Percentiles rank a stretch among this genome's conserved stretches.
phyloP scores from a whole-genome alignment of 1,140 invertebrate species.

The Drosophila albomicans region DNA sequence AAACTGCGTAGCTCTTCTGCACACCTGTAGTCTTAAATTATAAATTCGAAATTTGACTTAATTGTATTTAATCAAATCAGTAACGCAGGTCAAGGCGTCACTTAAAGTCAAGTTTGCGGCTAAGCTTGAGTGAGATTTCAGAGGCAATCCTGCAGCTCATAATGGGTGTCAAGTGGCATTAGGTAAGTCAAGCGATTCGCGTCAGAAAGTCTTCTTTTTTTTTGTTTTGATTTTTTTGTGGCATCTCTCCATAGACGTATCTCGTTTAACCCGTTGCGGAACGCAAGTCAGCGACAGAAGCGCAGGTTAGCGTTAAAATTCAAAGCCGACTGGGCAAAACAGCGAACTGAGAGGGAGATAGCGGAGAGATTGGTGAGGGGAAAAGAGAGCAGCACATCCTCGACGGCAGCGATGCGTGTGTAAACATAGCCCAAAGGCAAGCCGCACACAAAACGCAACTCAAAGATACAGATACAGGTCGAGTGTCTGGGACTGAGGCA shows the following conservation, averaged over 20 bases:
- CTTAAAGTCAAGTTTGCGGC: slow-evolving; percentile 23
- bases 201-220: background rate
- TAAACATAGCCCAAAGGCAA: slow-evolving; percentile 63
- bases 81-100: slow-evolving; percentile 15
- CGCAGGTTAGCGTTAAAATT: slow-evolving; percentile 56
- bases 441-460: slow-evolving; percentile 58
- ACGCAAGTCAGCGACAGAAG: slow-evolving; percentile 17
- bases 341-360: background rate
- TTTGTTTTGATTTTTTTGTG: background rate
- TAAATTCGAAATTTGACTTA: slow-evolving; percentile 4
- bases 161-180: slow-evolving; percentile 66
- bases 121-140: slow-evolving; percentile 22
- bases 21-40: background rate
- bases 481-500: slow-evolving; percentile 30
- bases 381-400: slow-evolving; percentile 27
- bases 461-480: slow-evolving; percentile 67
- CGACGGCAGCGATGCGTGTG: slow-evolving; percentile 67
- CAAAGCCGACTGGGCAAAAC: slow-evolving; percentile 25
- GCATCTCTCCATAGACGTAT: background rate
- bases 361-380: slow-evolving; percentile 23
- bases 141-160: background rate
- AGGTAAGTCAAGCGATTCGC: slow-evolving; percentile 50
- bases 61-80: slow-evolving; percentile 23
- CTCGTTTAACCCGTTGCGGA: slow-evolving; percentile 31
- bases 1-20: background rate